Evolutionary conservation across 2,113 vertebrate genomes (phyloP).

Genomic region (Turnix velox): DNA sequence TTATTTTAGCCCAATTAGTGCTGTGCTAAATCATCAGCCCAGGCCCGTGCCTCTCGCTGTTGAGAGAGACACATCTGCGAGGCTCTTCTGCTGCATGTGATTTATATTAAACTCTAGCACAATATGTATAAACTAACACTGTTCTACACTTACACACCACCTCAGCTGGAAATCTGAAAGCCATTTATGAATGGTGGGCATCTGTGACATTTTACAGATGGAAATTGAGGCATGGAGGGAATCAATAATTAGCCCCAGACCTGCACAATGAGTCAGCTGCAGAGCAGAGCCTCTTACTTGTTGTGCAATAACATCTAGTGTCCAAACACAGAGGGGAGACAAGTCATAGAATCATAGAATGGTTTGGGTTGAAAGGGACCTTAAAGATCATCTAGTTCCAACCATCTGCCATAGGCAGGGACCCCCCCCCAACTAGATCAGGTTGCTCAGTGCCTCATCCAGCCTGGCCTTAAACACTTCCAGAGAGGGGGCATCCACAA

Average conservation of each 20-base stretch:
- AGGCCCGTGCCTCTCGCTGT: background rate
- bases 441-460: too few relatives aligned
- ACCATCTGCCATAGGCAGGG: too few relatives aligned
- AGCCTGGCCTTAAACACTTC: too few relatives aligned
- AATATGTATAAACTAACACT: slow-evolving; percentile 34
- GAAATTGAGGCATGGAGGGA: slow-evolving; percentile 26
- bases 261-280: slow-evolving; percentile 20
- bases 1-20: slow-evolving; percentile 26
- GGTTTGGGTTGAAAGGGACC: too few relatives aligned
- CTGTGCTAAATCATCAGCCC: slow-evolving; percentile 21
- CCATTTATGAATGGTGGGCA: slow-evolving; percentile 53
- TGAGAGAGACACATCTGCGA: slow-evolving; percentile 27
- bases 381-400: too few relatives aligned
- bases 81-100: slow-evolving; percentile 32
- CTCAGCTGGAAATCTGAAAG: slow-evolving; percentile 60
- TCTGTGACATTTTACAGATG: slow-evolving; percentile 57
- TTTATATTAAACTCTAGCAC: slow-evolving; percentile 38
- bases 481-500: too few relatives aligned
- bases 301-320: slow-evolving; percentile 20
- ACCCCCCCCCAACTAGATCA: too few relatives aligned
- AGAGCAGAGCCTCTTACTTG: slow-evolving; percentile 3
- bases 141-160: slow-evolving; percentile 48
- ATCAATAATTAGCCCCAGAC: slow-evolving; percentile 47
- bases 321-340: background rate
- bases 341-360: too few relatives aligned